Percentiles rank a stretch among this genome's conserved stretches.
Evolutionary conservation across 64 coral and sea anemone species (phyloP).

Genomic region (Catalaphyllia jardinei): DNA sequence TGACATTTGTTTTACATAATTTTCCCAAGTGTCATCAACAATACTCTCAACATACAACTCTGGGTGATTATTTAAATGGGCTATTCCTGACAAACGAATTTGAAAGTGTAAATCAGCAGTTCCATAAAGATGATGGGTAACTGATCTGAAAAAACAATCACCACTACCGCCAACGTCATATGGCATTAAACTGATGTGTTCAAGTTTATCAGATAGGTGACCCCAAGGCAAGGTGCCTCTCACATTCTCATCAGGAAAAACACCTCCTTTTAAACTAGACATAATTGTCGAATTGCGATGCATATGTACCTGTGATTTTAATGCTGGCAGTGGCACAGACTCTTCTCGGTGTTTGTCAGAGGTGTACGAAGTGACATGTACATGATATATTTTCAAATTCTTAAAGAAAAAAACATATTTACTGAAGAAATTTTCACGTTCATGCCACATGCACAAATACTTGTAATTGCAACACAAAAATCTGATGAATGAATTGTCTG

Average conservation of each 20-base stretch:
- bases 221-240: constrained; percentile 19
- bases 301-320: background rate
- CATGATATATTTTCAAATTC: background rate
- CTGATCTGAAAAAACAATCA: constrained; percentile 47
- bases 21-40: constrained; percentile 8
- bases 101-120: constrained; percentile 19
- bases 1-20: constrained; percentile 49
- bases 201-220: constrained; percentile 24
- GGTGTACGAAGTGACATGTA: too few species aligned
- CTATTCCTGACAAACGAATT: constrained; percentile 8
- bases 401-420: constrained; percentile 40
- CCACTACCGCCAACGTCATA: constrained; percentile 32
- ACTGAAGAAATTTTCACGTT: constrained; percentile 28
- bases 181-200: constrained; percentile 9
- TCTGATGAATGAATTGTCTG: constrained; percentile 20
- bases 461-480: constrained; percentile 52
- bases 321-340: background rate
- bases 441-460: constrained; percentile 20
- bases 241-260: background rate
- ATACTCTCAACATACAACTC: constrained; percentile 44
- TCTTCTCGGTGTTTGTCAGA: background rate
- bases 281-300: background rate
- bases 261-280: constrained; percentile 39
- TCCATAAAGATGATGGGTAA: constrained; percentile 43
- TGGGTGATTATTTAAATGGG: constrained; percentile 30